Evolutionary conservation across 2,797 vertebrate genomes (phyloP), one percentile per base, ranked within the genome.

Genomic region (Helarctos malayanus): DNA sequence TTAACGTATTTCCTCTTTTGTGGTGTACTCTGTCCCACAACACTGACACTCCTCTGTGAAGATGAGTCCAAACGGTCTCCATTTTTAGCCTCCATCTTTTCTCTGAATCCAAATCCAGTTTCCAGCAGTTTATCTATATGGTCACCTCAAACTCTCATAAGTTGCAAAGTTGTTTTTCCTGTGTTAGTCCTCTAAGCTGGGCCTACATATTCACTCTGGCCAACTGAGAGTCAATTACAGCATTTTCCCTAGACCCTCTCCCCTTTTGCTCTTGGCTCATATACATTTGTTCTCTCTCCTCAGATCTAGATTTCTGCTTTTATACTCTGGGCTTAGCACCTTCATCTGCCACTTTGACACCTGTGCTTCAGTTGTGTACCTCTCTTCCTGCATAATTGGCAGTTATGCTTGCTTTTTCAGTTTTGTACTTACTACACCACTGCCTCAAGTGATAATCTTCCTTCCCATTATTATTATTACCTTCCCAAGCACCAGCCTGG

Each of bases 101-200:
- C 16, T 38, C 47, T 68, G 49, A 94, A 79, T 89, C 89, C 29
- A 86, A 95, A 93, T 82, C 11, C 7, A 89, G 12, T 79, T 80
- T 89, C 84, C 6, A 65, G 47, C n/a, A 41, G 3, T 82, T 95
- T 47, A 45, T 73, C 35, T 95, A 21, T 78, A 41, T 47, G 75
- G 45, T 63, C 21, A 86, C 23, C 29, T 93, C 29, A 80, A 54
- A 61, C 9, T 38, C 21, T 35, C 32, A 27, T 41, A 79, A 76
- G 23, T 29, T 61, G 56, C 69, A 45, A 80, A 76, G 10, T 52
- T 79, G 16, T 11, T 88, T 84, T 81, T 97, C 29, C 38, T 75
- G 29, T 82, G 19, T 65, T 65, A 47, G 5, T 82, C 10, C 29
- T 85, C 69, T n/a, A 57, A 45, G 25, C 19, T 52, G 25, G 41